Evolutionary conservation across 2,797 vertebrate species (phyloP).

Genomic region (Smutsia gigantea): DNA sequence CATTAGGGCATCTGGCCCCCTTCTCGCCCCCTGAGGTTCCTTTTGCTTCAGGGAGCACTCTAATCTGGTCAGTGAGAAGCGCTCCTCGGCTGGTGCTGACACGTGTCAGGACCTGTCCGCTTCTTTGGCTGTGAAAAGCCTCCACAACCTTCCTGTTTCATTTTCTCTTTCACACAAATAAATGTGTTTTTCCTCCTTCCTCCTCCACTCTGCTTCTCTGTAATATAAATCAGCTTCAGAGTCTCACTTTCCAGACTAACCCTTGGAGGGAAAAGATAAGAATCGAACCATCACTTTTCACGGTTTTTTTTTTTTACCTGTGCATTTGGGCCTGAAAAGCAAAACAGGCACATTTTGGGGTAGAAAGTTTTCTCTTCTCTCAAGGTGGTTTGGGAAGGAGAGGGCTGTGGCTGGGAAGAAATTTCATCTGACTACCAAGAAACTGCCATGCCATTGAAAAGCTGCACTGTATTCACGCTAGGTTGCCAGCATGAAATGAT

Average conservation of each 20-base stretch:
- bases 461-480: background rate
- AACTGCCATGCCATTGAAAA: conserved; percentile 41
- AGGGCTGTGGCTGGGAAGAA: background rate
- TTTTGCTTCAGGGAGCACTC: background rate
- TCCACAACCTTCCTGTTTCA: conserved; percentile 33
- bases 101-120: conserved; percentile 49
- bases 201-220: background rate
- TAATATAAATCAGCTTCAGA: conserved; percentile 58
- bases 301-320: conserved; percentile 24
- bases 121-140: conserved; percentile 26
- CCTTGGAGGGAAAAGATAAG: conserved; percentile 61
- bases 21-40: background rate
- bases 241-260: conserved; percentile 47
- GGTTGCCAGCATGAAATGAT: conserved; percentile 57
- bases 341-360: conserved; percentile 53
- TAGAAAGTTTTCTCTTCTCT: conserved; percentile 52
- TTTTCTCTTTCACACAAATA: conserved; percentile 71
- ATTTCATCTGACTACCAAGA: conserved; percentile 39
- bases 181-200: conserved; percentile 51
- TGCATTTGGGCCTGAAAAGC: conserved; percentile 44
- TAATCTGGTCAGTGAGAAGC: background rate
- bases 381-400: background rate
- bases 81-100: background rate
- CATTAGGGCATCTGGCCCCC: background rate
- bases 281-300: background rate